A percentile compares a stretch with the other conserved stretches of the same genome.
These are phyloP conservation scores for Pipistrellus kuhlii DNA, from an alignment of 2,797 vertebrate genomes.

Conservation along the genomic window DNA sequence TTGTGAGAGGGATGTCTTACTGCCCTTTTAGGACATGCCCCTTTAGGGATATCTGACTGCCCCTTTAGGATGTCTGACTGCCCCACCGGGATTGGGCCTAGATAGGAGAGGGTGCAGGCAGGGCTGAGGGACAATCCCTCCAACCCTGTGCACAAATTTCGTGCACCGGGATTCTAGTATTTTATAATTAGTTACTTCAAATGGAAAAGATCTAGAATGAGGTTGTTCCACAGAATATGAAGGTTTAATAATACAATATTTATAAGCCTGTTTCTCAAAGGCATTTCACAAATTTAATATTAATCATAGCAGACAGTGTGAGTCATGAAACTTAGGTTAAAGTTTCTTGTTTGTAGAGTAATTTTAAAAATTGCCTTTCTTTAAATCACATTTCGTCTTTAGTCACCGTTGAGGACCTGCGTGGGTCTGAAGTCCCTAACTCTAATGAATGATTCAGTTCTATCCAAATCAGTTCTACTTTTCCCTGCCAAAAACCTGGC, in stretches of 20 bases:
- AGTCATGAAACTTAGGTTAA: background rate
- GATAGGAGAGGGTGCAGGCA: too few species aligned
- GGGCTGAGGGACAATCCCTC: too few species aligned
- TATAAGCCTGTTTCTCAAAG: conserved; percentile 35
- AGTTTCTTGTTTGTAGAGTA: background rate
- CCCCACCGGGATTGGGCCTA: too few species aligned
- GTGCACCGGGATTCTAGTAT: background rate
- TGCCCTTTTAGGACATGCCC: too few species aligned
- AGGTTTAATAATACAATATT: background rate
- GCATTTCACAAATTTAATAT: background rate
- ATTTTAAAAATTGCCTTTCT: background rate
- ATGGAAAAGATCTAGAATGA: background rate
- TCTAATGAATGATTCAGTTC: conserved; percentile 11
- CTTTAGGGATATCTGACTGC: too few species aligned
- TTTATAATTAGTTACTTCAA: conserved; percentile 38
- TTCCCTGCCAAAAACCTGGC: background rate
- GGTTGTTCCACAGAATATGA: background rate
- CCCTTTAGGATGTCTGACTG: too few species aligned
- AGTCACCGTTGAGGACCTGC: background rate
- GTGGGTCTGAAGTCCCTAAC: background rate
- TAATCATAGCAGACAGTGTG: background rate
- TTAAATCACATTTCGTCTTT: background rate
- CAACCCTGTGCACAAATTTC: too few species aligned
- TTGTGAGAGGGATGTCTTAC: too few species aligned
- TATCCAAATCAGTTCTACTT: background rate